Base-by-base conservation (phyloP, 2,888 invertebrate species). In the Craniophora ligustri region DNA sequence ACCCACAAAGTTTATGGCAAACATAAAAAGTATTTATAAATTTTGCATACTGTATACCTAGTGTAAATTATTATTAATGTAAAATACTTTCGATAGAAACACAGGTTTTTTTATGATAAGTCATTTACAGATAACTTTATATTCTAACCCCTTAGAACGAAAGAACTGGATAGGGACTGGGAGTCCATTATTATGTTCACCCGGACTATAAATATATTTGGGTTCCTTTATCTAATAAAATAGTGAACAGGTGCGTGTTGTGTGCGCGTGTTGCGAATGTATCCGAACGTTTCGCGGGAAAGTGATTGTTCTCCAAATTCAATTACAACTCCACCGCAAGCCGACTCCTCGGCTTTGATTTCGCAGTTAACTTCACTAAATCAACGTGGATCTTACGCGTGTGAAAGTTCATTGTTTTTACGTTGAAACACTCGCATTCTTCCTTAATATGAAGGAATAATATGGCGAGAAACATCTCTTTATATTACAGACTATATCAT, bases 401-500 rank as follows among this genome's bases (percentile, higher is more conserved):
- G 91, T 84, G 90, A 91, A 88, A 91, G 90, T 92, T 90, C 91
- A 92, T 93, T 91, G 91, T 91, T 91, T 90, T 85, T 82, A 84
- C 79, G 78, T 78, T 61, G 54, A 71, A 61, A 63, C 60, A 60
- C 59, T 35, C 44, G 54, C 53, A 51, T 61, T 48, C 65, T 67
- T 68, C 68, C 60, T 70, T 74, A 60, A 66, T 68, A 46, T 39
- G 46, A 31, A 63, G 48, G 53, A 61, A 61, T 60, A 31, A 56
- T 67, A 40, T 61, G 56, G 56, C 56, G 55, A 32, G 42, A 46
- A 62, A 45, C 51, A 38, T 60, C 49, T 53, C 32, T 42, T 23
- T 23, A 13, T 26, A 15, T 35, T 13, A 5, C 13, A 13, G 16
- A 3, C n/a, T 3, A 5, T n/a, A 26, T 26, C 1, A n/a, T 23